phyloP scores from a whole-genome alignment of 1,140 invertebrate species.

The Drosophila pandora region DNA sequence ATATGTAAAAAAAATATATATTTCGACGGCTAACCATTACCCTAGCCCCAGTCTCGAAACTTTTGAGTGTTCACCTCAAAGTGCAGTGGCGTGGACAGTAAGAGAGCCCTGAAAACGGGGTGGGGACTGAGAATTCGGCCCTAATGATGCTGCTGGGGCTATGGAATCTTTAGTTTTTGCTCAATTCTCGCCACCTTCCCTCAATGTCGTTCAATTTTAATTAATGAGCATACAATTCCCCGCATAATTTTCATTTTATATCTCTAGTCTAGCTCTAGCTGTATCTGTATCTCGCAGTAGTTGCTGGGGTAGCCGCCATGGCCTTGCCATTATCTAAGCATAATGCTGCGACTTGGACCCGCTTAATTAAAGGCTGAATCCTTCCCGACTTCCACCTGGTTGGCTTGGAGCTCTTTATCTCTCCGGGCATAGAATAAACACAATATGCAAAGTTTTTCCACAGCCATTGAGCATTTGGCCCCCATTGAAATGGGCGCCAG shows the following conservation, averaged over 20 bases:
- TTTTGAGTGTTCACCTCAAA: constrained; percentile 79
- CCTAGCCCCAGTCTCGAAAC: constrained; percentile 34
- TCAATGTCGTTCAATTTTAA: constrained; percentile 77
- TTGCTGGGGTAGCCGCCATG: constrained; percentile 52
- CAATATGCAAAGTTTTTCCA: constrained; percentile 74
- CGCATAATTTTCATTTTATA: constrained; percentile 74
- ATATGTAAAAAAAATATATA: constrained; percentile 56
- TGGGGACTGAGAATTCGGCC: constrained; percentile 4
- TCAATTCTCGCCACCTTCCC: constrained; percentile 17
- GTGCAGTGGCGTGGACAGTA: constrained; percentile 72
- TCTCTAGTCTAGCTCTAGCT: constrained; percentile 21
- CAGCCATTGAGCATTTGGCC: constrained; percentile 65
- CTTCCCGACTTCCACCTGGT: constrained; percentile 25
- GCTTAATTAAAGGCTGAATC: constrained; percentile 70
- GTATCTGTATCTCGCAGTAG: background rate
- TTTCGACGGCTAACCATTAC: constrained; percentile 21
- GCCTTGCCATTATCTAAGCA: constrained; percentile 75
- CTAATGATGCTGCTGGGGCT: constrained; percentile 58
- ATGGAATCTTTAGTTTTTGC: constrained; percentile 15
- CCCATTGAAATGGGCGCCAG: constrained; percentile 64
- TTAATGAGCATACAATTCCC: constrained; percentile 79
- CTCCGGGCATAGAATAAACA: constrained; percentile 75
- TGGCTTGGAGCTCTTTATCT: constrained; percentile 54
- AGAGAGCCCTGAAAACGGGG: constrained; percentile 24
- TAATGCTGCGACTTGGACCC: constrained; percentile 71